Conservation (phyloP, 2,888 invertebrate species). For the Drosophila putrida region DNA sequence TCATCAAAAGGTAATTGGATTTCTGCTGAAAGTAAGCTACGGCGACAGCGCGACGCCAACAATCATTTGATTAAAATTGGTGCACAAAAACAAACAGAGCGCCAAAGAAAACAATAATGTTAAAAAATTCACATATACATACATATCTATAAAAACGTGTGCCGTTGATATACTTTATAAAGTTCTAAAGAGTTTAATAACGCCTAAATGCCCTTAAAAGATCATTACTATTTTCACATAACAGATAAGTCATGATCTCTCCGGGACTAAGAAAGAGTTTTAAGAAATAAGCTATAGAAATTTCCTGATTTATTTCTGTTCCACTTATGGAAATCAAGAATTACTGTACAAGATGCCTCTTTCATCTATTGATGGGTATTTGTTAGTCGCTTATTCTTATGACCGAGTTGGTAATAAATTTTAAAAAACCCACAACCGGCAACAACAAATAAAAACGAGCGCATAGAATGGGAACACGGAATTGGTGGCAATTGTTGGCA, state of each 20-base stretch:
- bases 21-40: conserved; percentile 38
- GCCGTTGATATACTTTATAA: conserved; percentile 34
- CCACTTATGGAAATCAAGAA: background rate
- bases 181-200: background rate
- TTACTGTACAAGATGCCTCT: background rate
- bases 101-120: conserved; percentile 44
- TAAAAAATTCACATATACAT: conserved; percentile 18
- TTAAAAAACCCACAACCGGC: conserved; percentile 31
- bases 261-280: background rate
- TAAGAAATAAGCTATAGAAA: background rate
- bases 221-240: too few species aligned
- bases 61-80: conserved; percentile 74
- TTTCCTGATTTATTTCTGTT: background rate
- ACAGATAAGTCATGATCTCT: too few species aligned
- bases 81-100: conserved; percentile 44
- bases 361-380: conserved; percentile 24
- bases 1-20: conserved; percentile 79
- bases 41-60: conserved; percentile 52
- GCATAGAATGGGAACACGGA: conserved; percentile 50
- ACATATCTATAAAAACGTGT: conserved; percentile 39
- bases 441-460: conserved; percentile 20
- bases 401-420: conserved; percentile 58
- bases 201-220: background rate
- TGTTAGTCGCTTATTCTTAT: conserved; percentile 4
- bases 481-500: conserved; percentile 73